Conservation (phyloP, 2,113 vertebrate genomes). For the Larimichthys crocea region DNA sequence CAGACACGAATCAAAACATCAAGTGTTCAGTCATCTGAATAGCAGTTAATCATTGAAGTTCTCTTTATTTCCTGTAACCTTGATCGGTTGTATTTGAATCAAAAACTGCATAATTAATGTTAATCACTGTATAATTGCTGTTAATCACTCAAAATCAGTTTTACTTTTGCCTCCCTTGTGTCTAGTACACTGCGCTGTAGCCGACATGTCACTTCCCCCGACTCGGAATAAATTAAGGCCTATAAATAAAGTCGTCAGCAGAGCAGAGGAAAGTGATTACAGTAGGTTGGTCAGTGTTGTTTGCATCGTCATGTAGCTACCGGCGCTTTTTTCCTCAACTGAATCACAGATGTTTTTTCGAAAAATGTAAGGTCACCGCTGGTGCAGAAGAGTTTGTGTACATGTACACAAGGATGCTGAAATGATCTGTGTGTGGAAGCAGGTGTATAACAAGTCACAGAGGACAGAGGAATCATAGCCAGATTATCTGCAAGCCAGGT, state of each 20-base stretch:
- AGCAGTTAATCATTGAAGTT: background rate
- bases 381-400: background rate
- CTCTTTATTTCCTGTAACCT: background rate
- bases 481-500: constrained; percentile 19
- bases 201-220: background rate
- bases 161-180: background rate
- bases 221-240: constrained; percentile 14
- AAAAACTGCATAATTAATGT: background rate
- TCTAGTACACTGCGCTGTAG: background rate
- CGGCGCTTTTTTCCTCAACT: background rate
- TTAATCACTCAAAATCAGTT: background rate
- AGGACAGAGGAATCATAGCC: constrained; percentile 4
- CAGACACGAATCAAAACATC: background rate
- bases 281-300: background rate
- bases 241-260: constrained; percentile 22
- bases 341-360: background rate
- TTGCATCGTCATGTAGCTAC: background rate
- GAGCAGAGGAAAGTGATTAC: constrained; percentile 4
- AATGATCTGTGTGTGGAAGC: background rate
- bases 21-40: background rate
- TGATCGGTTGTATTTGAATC: background rate
- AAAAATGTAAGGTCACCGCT: background rate
- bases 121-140: background rate
- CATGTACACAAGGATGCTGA: background rate
- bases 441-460: constrained; percentile 21